A percentile compares a stretch with the other conserved stretches of the same genome.
Evolutionary conservation across 2,797 vertebrate genomes (phyloP).

Genomic region (Macropodus opercularis): DNA sequence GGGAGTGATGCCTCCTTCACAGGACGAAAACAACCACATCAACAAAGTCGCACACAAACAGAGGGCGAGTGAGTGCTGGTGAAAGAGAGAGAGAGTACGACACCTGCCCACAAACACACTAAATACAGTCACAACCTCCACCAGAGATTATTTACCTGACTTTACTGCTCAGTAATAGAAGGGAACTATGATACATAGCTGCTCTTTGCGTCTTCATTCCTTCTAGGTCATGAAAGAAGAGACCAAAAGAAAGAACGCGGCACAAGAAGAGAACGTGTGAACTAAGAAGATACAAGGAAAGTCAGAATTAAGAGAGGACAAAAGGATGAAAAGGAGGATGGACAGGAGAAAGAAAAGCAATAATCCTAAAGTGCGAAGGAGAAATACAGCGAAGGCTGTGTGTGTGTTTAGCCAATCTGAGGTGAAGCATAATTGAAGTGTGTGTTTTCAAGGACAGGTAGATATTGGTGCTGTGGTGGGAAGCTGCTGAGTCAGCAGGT

Average conservation of each 20-base stretch:
- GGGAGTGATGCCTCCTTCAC: background rate
- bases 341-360: background rate
- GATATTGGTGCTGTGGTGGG: conserved; percentile 65
- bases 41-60: conserved; percentile 12
- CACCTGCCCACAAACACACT: conserved; percentile 45
- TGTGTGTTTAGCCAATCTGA: conserved; percentile 57
- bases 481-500: conserved; percentile 72
- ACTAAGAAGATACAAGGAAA: background rate
- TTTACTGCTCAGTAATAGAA: too few relatives aligned
- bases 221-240: too few relatives aligned
- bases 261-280: too few relatives aligned
- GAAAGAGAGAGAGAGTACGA: conserved; percentile 5
- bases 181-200: too few relatives aligned
- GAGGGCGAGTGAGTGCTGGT: background rate
- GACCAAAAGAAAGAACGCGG: too few relatives aligned
- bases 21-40: background rate
- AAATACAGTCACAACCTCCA: too few relatives aligned
- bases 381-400: conserved; percentile 9
- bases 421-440: conserved; percentile 69
- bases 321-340: background rate
- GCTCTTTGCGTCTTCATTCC: too few relatives aligned
- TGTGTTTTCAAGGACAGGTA: conserved; percentile 78
- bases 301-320: background rate
- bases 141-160: too few relatives aligned
- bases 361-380: conserved; percentile 14